Evolutionary conservation across 2,113 vertebrate genomes (phyloP), one percentile per base, ranked within the genome.

Genomic region (Peromyscus leucopus): DNA sequence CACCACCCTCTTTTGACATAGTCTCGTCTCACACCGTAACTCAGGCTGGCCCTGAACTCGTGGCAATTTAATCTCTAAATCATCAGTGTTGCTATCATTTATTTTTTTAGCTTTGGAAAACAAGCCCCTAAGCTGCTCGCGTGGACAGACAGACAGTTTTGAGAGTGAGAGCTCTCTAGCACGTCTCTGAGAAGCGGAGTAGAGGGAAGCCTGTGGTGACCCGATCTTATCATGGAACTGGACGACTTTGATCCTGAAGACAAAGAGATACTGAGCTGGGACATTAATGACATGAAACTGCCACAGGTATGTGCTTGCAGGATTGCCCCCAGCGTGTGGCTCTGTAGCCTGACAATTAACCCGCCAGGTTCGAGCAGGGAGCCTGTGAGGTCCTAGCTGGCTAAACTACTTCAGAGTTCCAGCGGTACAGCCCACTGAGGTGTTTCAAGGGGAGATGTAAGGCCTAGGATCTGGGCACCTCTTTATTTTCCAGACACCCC

Each of bases 281-380:
- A 99, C 95, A 99, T 99, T 85, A 99, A 99, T 92, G 99, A 99
- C 94, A 97, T 98, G 96, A 98, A 98, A 88, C 98, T 99, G 92
- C 99, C 99, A 5, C 99, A 99, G 99, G 99, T 99, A 98, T 13
- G 98, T 93, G 57, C 93, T 94, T 71, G 0, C 24, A 85, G 89
- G 7, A 94, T 48, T 16, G 55, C 6, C 69, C 75, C 71, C 31
- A 89, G 72, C 31, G 36, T 63, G 63, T 61, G 36, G 21, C 42
- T 17, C 0, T 28, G 79, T 51, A 57, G 33, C 28, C 57, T 86
- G 26, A 31, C 61, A 33, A 5, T 63, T n/a, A 79, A 78, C 42
- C 36, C 55, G 15, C 31, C 36, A 55, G 91, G 59, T 63, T 21
- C 5, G 74, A 28, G 46, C 42, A 91, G 84, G 36, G 83, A 93